phyloP scores from a whole-genome alignment of 2,888 invertebrate genomes.

The Xestia rhomboidea region DNA sequence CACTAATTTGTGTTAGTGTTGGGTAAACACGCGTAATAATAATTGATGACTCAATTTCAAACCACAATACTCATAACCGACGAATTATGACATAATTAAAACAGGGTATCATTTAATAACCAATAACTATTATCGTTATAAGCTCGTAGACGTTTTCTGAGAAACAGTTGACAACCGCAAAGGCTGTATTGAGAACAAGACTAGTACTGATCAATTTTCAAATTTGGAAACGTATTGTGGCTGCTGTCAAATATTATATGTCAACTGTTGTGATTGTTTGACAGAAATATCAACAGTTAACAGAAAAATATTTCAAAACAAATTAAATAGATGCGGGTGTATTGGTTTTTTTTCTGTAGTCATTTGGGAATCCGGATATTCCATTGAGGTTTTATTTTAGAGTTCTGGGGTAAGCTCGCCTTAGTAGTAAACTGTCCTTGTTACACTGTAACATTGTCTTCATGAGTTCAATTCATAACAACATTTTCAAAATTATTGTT shows the following conservation, averaged over 20 bases:
- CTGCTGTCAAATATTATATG: neutral
- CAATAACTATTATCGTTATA: neutral
- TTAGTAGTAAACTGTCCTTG: neutral
- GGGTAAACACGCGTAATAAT: neutral
- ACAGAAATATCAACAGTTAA: neutral
- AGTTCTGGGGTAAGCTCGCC: neutral
- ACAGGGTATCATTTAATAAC: neutral
- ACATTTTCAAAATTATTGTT: neutral
- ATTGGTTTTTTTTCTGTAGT: too few relatives aligned
- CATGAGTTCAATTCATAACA: neutral
- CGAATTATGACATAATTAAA: slow-evolving; percentile 17
- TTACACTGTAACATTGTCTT: neutral
- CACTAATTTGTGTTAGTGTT: neutral
- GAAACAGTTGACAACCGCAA: neutral
- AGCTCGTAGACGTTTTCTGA: neutral
- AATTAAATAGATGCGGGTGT: neutral
- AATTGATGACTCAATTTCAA: slow-evolving; percentile 26
- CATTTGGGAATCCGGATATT: neutral
- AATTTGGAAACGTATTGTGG: neutral
- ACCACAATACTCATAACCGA: neutral
- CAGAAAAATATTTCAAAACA: neutral
- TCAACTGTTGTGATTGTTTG: neutral
- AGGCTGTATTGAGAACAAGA: neutral
- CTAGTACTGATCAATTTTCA: neutral
- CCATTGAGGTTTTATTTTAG: neutral